Evolutionary conservation across 2,888 invertebrate genomes (phyloP).

Genomic region (Silvanus unidentatus): DNA sequence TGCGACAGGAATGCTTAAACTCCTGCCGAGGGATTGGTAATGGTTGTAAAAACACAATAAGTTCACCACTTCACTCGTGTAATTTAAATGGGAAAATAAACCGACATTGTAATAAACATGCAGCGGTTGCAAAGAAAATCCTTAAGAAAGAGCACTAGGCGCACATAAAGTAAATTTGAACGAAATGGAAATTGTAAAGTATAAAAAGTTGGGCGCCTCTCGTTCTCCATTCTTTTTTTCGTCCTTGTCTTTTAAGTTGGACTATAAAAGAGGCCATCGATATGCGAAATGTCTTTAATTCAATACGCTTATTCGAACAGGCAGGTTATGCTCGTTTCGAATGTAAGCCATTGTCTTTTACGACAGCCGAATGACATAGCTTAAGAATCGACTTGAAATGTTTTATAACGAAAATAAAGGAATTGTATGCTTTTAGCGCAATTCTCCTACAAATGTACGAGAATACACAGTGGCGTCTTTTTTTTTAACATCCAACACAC

Average conservation of each 20-base stretch:
- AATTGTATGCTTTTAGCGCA: conserved; percentile 5
- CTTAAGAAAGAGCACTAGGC: conserved; percentile 6
- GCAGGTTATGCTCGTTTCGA: conserved; percentile 22
- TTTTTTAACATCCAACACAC: too few relatives aligned
- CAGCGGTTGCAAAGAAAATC: conserved; percentile 4
- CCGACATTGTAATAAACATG: conserved; percentile 7
- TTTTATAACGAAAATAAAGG: conserved; percentile 21
- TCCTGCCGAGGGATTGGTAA: background rate
- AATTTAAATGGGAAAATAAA: conserved; percentile 6
- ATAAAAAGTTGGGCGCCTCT: conserved; percentile 5
- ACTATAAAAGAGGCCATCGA: conserved; percentile 27
- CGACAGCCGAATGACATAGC: conserved; percentile 19
- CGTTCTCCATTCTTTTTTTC: conserved; percentile 6
- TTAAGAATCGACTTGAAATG: conserved; percentile 17
- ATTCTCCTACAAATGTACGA: background rate
- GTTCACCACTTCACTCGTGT: conserved; percentile 3
- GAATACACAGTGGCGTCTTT: too few relatives aligned
- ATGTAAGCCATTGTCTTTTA: conserved; percentile 29
- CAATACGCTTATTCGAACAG: conserved; percentile 28
- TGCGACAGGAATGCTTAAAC: background rate
- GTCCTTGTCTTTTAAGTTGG: background rate
- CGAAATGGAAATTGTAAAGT: conserved; percentile 14
- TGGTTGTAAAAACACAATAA: conserved; percentile 1
- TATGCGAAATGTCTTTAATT: conserved; percentile 36
- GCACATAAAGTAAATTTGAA: conserved; percentile 13